These are phyloP conservation scores for Torymus tubicola DNA, from an alignment of 2,888 invertebrate species.

Conservation along the genomic window DNA sequence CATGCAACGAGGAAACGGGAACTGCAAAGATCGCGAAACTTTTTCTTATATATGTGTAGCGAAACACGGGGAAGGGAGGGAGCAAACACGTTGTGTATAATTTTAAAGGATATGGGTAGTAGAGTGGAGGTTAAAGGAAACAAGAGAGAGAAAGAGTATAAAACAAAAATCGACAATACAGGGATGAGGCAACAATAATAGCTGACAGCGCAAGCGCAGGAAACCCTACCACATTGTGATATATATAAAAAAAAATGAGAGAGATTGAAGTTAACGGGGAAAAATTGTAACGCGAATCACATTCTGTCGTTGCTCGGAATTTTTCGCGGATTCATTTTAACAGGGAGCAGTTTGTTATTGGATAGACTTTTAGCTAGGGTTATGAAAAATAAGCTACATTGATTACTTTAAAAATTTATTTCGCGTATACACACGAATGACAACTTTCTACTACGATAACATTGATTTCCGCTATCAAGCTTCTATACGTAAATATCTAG, in stretches of 20 bases:
- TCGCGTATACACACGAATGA: neutral
- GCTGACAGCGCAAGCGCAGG: constrained; percentile 70
- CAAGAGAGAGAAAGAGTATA: constrained; percentile 41
- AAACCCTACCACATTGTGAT: constrained; percentile 72
- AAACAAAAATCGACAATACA: constrained; percentile 75
- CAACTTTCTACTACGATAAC: too few species aligned
- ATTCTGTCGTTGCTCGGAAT: constrained; percentile 47
- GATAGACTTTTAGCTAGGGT: constrained; percentile 38
- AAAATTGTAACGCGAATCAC: constrained; percentile 49
- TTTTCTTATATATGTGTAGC: constrained; percentile 52
- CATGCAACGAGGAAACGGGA: constrained; percentile 69
- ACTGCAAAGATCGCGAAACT: constrained; percentile 56
- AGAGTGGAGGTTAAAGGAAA: constrained; percentile 56
- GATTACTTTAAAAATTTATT: constrained; percentile 44
- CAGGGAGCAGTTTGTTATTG: constrained; percentile 37
- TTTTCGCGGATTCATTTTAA: constrained; percentile 36
- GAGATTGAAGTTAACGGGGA: constrained; percentile 57
- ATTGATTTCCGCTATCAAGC: neutral
- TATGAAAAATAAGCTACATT: constrained; percentile 23
- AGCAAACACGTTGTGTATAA: constrained; percentile 49
- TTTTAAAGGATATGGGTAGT: constrained; percentile 36
- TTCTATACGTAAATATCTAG: constrained; percentile 4
- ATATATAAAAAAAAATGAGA: constrained; percentile 62
- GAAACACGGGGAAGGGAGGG: neutral
- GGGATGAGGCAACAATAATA: constrained; percentile 76